Percentiles rank a stretch among this genome's conserved stretches.
phyloP scores from a whole-genome alignment of 64 coral and sea anemone genomes.

The Platygyra sinensis region DNA sequence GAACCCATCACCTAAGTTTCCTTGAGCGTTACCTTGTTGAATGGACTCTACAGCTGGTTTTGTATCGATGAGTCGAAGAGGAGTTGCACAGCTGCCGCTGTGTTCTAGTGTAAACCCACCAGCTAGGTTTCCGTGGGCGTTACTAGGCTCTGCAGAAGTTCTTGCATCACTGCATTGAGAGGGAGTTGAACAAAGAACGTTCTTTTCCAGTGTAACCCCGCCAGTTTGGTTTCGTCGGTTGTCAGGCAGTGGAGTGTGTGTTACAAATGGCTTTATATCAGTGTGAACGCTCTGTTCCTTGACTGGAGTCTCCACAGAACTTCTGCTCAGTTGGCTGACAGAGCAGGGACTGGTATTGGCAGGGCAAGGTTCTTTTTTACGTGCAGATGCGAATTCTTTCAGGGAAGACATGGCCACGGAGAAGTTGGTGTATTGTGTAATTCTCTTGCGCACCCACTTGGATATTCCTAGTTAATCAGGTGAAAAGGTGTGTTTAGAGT shows the following conservation, averaged over 20 bases:
- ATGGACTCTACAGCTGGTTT: background rate
- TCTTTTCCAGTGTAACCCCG: no score
- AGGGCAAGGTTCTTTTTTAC: conserved; percentile 79
- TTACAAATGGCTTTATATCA: background rate
- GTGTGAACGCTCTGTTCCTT: background rate
- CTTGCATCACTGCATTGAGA: no score
- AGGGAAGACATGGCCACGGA: conserved; percentile 63
- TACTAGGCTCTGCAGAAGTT: no score
- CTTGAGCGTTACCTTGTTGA: no score
- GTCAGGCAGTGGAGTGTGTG: background rate
- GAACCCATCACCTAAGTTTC: no score
- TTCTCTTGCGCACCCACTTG: conserved; percentile 86
- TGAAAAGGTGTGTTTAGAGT: background rate
- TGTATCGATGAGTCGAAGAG: background rate
- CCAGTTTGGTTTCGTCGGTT: no score
- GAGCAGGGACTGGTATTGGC: background rate
- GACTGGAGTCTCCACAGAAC: conserved; percentile 4
- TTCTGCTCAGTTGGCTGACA: background rate
- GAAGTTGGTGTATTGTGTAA: conserved; percentile 64
- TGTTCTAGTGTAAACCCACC: no score
- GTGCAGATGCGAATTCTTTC: conserved; percentile 75
- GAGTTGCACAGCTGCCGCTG: no score
- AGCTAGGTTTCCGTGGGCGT: no score
- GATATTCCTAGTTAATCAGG: conserved; percentile 64
- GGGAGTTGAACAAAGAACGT: no score